phyloP scores from a whole-genome alignment of 2,113 vertebrate species.

The Puntigrus tetrazona region DNA sequence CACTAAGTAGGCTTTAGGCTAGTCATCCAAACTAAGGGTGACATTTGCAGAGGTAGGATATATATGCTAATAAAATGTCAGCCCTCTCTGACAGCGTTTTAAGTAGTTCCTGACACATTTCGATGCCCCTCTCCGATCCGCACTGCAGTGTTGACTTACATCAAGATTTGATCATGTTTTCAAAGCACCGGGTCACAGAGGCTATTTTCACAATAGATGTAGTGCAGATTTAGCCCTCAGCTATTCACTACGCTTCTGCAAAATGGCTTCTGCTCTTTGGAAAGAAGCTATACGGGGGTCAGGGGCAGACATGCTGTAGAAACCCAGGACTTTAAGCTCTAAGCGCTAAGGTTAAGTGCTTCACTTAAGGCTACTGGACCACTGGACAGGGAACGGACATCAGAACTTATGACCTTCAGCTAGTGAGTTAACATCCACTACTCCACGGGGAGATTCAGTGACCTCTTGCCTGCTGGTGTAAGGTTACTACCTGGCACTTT shows the following conservation, averaged over 20 bases:
- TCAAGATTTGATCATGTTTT: conserved; percentile 14
- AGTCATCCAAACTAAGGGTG: conserved; percentile 40
- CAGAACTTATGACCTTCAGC: conserved; percentile 8
- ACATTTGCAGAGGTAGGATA: conserved; percentile 29
- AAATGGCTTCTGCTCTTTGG: not conserved
- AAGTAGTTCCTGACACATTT: conserved; percentile 30
- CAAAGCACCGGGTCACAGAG: conserved; percentile 12
- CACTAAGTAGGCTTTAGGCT: conserved; percentile 40
- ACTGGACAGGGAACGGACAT: conserved; percentile 12
- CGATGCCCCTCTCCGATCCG: not conserved
- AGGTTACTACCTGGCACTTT: not conserved
- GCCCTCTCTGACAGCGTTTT: conserved; percentile 29
- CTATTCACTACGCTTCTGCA: not conserved
- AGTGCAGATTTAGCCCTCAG: not conserved
- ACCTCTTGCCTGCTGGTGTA: not conserved
- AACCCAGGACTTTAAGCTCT: not conserved
- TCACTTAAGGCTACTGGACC: not conserved
- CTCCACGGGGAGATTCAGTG: not conserved
- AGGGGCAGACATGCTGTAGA: not conserved
- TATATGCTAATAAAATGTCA: conserved; percentile 42
- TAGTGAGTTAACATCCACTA: not conserved
- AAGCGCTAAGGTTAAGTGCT: conserved; percentile 7
- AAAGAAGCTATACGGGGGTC: conserved; percentile 2
- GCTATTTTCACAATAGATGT: conserved; percentile 26
- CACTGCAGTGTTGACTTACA: conserved; percentile 18